Evolutionary conservation across 1,140 invertebrate species (phyloP).

Genomic region (Drosophila takahashii): DNA sequence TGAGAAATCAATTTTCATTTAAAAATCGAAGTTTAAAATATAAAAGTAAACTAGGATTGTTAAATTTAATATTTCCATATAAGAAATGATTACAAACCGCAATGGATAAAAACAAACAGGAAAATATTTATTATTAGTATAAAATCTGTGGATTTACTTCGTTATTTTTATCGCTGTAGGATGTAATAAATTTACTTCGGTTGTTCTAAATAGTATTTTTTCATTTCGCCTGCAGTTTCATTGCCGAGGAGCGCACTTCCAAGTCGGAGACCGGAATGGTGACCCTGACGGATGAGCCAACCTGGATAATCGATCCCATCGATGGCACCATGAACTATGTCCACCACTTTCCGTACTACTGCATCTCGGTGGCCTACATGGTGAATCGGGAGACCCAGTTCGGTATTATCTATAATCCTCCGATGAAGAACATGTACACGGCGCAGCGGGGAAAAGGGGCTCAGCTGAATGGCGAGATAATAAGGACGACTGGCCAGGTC

Average conservation of each 20-base stretch:
- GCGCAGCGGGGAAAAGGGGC: slow-evolving; percentile 45
- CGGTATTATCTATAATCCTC: slow-evolving; percentile 95
- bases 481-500: slow-evolving; percentile 32
- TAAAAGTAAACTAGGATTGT: no score
- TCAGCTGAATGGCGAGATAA: slow-evolving; percentile 30
- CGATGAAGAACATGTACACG: slow-evolving; percentile 88
- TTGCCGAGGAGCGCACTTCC: slow-evolving; percentile 95
- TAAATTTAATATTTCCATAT: no score
- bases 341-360: slow-evolving; percentile 92
- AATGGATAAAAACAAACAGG: no score
- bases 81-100: no score
- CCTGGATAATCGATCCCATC: slow-evolving; percentile 98
- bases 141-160: no score
- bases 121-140: no score
- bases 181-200: no score
- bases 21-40: no score
- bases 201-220: no score
- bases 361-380: slow-evolving; percentile 91
- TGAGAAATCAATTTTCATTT: no score
- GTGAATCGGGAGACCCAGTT: slow-evolving; percentile 89
- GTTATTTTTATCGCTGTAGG: no score
- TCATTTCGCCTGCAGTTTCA: slow-evolving; percentile 89
- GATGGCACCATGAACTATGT: slow-evolving; percentile 96
- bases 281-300: slow-evolving; percentile 93
- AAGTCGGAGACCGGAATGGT: slow-evolving; percentile 86